A percentile compares a stretch with the other conserved stretches of the same genome.
Conservation (phyloP, 2,113 vertebrate genomes). For the Osmerus eperlanus region DNA sequence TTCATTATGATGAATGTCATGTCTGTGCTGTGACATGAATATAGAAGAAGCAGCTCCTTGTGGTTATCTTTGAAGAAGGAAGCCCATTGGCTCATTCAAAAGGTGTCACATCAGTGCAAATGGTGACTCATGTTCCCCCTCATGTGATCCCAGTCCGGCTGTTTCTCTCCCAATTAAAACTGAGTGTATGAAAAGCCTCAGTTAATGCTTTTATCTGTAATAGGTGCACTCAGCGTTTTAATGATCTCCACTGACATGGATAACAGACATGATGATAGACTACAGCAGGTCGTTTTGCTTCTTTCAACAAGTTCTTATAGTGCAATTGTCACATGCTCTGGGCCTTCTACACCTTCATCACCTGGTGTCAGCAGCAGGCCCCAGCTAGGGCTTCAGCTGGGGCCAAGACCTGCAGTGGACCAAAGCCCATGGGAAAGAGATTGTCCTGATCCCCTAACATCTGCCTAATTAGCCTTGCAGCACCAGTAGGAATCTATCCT, state of each 20-base stretch:
- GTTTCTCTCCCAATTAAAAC: constrained; percentile 42
- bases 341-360: background rate
- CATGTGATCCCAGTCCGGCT: background rate
- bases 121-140: constrained; percentile 49
- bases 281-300: too few species aligned
- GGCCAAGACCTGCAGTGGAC: constrained; percentile 2
- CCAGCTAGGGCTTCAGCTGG: too few species aligned
- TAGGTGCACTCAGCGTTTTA: constrained; percentile 32
- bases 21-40: constrained; percentile 24
- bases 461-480: background rate
- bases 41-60: constrained; percentile 1
- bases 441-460: background rate
- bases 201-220: constrained; percentile 38
- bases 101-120: constrained; percentile 24
- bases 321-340: too few species aligned
- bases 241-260: constrained; percentile 18
- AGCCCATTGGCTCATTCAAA: constrained; percentile 32
- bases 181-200: constrained; percentile 17
- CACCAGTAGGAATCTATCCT: constrained; percentile 12
- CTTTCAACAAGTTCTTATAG: too few species aligned
- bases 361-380: background rate
- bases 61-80: constrained; percentile 31
- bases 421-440: constrained; percentile 12
- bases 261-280: constrained; percentile 9
- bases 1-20: constrained; percentile 42